These are phyloP conservation scores for Tetrapedia diversipes DNA, from an alignment of 2,888 invertebrate genomes.

Conservation along the genomic window DNA sequence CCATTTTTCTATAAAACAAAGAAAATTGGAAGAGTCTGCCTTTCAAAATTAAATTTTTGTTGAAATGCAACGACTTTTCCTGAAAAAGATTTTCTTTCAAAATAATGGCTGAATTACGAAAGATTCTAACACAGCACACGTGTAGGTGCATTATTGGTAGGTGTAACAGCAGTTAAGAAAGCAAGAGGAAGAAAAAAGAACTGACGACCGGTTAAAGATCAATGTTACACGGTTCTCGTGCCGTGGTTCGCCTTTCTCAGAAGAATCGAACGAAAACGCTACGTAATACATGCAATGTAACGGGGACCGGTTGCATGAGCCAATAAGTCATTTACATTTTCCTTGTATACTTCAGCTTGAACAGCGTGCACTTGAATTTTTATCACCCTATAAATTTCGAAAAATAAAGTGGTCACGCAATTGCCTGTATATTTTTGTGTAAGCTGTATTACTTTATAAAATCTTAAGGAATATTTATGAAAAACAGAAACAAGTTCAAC, in stretches of 20 bases:
- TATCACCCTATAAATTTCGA: conserved; percentile 11
- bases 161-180: conserved; percentile 18
- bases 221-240: conserved; percentile 37
- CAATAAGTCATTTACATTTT: conserved; percentile 35
- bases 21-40: too few relatives aligned
- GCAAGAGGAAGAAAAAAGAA: conserved; percentile 13
- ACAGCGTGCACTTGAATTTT: conserved; percentile 27
- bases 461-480: too few relatives aligned
- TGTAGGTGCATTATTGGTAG: conserved; percentile 8
- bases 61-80: too few relatives aligned
- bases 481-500: too few relatives aligned
- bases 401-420: conserved; percentile 34
- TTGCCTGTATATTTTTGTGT: too few relatives aligned
- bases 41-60: too few relatives aligned
- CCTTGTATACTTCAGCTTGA: conserved; percentile 9
- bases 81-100: too few relatives aligned
- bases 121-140: background rate
- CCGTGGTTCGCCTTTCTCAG: conserved; percentile 29
- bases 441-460: too few relatives aligned
- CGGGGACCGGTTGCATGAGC: conserved; percentile 3
- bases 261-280: conserved; percentile 35
- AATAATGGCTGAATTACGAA: too few relatives aligned
- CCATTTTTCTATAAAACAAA: too few relatives aligned
- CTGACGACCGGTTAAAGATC: conserved; percentile 49
- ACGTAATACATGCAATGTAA: conserved; percentile 29